Conservation (phyloP, 2,888 invertebrate species). For the Allygus modestus region DNA sequence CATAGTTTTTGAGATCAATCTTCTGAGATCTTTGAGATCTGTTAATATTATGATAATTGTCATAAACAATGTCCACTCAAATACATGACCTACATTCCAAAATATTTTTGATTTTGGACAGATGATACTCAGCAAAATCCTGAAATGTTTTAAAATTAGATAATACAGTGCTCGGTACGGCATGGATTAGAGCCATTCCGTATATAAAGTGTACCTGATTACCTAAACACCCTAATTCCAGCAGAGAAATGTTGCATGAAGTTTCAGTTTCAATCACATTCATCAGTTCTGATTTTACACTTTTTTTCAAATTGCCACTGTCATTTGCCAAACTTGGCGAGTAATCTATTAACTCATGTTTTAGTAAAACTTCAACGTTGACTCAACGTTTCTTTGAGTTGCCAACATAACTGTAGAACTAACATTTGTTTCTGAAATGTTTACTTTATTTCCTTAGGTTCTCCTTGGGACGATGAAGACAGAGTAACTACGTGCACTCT, state of each 20-base stretch:
- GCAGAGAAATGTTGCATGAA: neutral
- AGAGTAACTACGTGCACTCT: neutral
- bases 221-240: neutral
- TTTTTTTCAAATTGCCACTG: slow-evolving; percentile 11
- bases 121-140: neutral
- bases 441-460: slow-evolving; percentile 5
- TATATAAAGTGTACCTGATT: neutral
- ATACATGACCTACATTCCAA: neutral
- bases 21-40: no score
- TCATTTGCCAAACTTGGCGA: slow-evolving; percentile 1
- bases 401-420: neutral
- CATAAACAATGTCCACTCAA: neutral
- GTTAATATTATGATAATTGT: no score
- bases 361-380: neutral
- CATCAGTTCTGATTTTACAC: slow-evolving; percentile 24
- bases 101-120: neutral
- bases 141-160: neutral
- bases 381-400: slow-evolving; percentile 3
- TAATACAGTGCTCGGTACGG: neutral
- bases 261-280: neutral
- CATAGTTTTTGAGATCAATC: no score
- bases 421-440: neutral
- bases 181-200: neutral
- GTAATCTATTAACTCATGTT: neutral
- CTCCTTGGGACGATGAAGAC: neutral